Conservation (phyloP, 37 sponge, comb jelly and placozoan species). For the Halisarca cf. caerulea region DNA sequence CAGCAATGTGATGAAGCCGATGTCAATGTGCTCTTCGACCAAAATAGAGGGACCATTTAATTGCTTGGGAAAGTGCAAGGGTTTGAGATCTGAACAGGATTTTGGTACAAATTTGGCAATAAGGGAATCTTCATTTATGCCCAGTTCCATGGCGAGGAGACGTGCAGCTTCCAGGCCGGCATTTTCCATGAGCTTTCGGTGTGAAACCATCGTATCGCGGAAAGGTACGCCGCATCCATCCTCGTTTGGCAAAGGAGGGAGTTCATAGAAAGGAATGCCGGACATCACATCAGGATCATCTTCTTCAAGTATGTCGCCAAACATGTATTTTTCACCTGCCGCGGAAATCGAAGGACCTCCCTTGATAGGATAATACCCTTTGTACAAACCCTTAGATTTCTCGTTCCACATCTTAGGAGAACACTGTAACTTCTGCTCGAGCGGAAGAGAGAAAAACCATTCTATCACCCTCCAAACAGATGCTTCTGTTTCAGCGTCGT, state of each 20-base stretch:
- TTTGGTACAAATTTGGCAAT: slow-evolving; percentile 28
- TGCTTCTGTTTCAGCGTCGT: too few species aligned
- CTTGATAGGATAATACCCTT: too few species aligned
- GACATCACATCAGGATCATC: slow-evolving; percentile 25
- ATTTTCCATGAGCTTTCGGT: slow-evolving; percentile 26
- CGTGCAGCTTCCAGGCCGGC: slow-evolving; percentile 27
- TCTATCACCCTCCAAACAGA: too few species aligned
- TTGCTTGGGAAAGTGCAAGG: slow-evolving; percentile 45
- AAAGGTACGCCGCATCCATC: neutral
- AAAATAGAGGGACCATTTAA: neutral
- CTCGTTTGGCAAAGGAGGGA: neutral
- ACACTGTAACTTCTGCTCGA: too few species aligned
- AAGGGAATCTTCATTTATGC: slow-evolving; percentile 20
- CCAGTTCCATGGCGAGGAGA: slow-evolving; percentile 35
- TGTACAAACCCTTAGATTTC: too few species aligned
- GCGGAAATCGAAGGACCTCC: too few species aligned
- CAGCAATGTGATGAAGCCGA: slow-evolving; percentile 45
- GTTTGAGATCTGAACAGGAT: slow-evolving; percentile 15
- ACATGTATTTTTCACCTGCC: slow-evolving; percentile 45
- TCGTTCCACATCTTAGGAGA: too few species aligned
- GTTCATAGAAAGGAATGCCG: slow-evolving; percentile 41
- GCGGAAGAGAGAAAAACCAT: too few species aligned
- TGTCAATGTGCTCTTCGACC: slow-evolving; percentile 39
- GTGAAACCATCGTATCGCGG: neutral
- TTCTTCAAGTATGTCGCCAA: slow-evolving; percentile 26